phyloP scores from a whole-genome alignment of 2,797 vertebrate genomes.

The Coluber constrictor region DNA sequence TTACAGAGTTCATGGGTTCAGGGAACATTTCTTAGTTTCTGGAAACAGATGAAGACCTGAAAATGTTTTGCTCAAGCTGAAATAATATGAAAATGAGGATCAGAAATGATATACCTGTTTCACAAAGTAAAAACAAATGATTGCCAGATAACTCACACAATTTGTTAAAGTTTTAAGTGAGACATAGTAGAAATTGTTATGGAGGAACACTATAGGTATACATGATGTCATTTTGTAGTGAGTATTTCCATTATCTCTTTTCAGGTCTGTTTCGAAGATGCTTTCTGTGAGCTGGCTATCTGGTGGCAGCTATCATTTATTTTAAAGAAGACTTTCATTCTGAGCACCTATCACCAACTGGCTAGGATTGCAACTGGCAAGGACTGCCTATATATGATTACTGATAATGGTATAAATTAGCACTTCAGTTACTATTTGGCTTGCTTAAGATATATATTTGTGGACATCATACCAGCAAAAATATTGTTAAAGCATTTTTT shows the following conservation, averaged over 20 bases:
- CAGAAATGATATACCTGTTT: background rate
- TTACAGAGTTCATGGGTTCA: background rate
- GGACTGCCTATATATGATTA: background rate
- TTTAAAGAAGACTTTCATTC: constrained; percentile 27
- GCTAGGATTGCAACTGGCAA: constrained; percentile 13
- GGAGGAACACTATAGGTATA: background rate
- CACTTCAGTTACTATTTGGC: background rate
- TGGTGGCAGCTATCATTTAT: constrained; percentile 1
- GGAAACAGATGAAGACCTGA: background rate
- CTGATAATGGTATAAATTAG: background rate
- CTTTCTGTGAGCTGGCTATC: background rate
- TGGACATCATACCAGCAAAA: constrained; percentile 25
- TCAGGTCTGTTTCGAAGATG: background rate
- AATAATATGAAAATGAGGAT: background rate
- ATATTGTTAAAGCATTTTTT: background rate
- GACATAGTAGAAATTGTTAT: background rate
- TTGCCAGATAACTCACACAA: background rate
- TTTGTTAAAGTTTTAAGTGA: background rate
- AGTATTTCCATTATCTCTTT: background rate
- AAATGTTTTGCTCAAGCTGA: background rate
- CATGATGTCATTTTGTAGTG: background rate
- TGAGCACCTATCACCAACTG: constrained; percentile 9
- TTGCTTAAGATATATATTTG: constrained; percentile 23
- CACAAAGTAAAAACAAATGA: background rate
- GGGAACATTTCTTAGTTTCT: background rate